These are phyloP conservation scores for Gorilla gorilla DNA, from an alignment of 2,113 vertebrate genomes.

Conservation along the genomic window DNA sequence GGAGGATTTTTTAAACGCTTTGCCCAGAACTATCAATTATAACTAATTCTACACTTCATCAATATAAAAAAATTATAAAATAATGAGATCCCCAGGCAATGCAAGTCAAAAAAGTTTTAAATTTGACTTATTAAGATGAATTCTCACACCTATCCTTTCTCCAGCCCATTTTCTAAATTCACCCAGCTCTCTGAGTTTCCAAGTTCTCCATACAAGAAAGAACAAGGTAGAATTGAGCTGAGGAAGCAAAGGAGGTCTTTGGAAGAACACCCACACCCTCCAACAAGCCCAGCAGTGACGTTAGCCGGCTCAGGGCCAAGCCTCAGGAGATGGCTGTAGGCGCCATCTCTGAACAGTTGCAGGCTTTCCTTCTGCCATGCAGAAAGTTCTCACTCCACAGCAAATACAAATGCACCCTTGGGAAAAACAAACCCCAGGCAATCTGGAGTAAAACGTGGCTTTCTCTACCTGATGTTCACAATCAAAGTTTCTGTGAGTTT, in stretches of 20 bases:
- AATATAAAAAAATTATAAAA: constrained; percentile 47
- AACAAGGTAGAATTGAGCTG: neutral
- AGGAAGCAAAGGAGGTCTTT: neutral
- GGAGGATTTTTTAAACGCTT: neutral
- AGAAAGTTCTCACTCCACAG: neutral
- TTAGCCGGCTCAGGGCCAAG: no score
- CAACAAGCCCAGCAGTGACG: neutral
- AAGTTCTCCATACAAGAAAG: neutral
- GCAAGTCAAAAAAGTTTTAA: constrained; percentile 28
- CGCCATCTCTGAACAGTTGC: neutral
- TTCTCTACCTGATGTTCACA: neutral
- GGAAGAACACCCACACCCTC: neutral
- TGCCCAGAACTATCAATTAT: constrained; percentile 16
- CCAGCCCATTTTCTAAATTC: neutral
- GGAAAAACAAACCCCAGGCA: neutral
- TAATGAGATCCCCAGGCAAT: constrained; percentile 44
- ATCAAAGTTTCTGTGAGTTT: neutral
- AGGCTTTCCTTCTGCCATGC: neutral
- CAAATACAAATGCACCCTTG: neutral
- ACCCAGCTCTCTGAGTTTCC: neutral
- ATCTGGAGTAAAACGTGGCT: neutral
- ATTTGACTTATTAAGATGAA: constrained; percentile 53
- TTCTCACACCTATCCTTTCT: neutral
- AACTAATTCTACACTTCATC: constrained; percentile 43
- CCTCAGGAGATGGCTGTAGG: neutral